phyloP scores from a whole-genome alignment of 2,888 invertebrate species.

The Drosophila nigricruria region DNA sequence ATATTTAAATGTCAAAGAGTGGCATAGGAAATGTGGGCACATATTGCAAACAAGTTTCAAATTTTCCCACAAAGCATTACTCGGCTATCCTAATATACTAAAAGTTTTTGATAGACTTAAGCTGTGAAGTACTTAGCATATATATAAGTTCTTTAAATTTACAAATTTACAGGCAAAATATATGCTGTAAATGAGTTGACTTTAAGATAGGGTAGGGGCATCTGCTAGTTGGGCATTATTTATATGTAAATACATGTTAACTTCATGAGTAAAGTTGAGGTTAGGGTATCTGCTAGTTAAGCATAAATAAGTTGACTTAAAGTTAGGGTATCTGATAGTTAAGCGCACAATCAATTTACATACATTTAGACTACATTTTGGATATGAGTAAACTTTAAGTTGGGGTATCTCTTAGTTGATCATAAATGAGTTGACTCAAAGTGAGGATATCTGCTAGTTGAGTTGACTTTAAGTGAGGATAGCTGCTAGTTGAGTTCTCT shows the following conservation, averaged over 20 bases:
- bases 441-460: background rate
- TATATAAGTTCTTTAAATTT: background rate
- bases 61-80: background rate
- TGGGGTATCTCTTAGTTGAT: background rate
- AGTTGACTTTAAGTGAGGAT: background rate
- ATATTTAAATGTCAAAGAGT: conserved; percentile 16
- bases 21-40: background rate
- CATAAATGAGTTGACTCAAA: background rate
- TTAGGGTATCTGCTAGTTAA: background rate
- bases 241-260: background rate
- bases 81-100: background rate
- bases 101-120: background rate
- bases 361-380: background rate
- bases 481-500: background rate
- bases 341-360: too few species aligned
- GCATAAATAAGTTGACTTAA: too few species aligned
- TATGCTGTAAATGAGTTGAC: background rate
- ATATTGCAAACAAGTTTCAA: conserved; percentile 9
- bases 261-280: background rate
- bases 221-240: background rate
- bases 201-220: background rate
- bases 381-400: background rate
- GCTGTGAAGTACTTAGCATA: background rate
- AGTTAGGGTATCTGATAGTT: background rate
- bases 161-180: background rate